Evolutionary conservation across 2,797 vertebrate species (phyloP), one percentile per base, ranked within the genome.

Genomic region (Tiaroga cobitis): DNA sequence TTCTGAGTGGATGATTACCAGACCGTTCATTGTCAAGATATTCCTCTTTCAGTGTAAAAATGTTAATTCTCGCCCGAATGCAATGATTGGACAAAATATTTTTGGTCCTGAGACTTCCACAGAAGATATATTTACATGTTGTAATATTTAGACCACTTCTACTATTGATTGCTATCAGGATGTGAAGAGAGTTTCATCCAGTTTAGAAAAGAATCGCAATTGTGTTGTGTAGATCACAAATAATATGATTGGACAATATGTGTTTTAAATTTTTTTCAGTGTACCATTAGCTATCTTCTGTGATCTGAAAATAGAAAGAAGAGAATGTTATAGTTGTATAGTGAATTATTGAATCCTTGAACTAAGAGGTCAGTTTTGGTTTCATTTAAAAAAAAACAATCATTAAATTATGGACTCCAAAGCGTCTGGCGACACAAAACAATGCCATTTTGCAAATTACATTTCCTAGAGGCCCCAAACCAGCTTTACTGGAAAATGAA

Each of bases 381-480:
- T 65, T 56, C 5, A 26, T 19, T 6, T 34, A 37, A 37, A 37
- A 37, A 37, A 37, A 37, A 37, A 61, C 3, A 24, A 32, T 74
- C 26, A 63, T 63, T 63, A 2, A 74, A 6, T 63, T 41, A 46
- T 34, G 2, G 18, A 63, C 21, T 41, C 65, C 24, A 54, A 69
- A 67, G 43, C 3, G 5, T 82, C 81, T 82, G 69, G 39, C 46
- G 26, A 46, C 54, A 34, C 19, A 83, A 75, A 74, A 73, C 16
- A 54, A 54, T 80, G 51, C 21, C 1, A 82, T 72, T 61, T 39
- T 78, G 8, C 13, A 70, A 43, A 73, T 46, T 11, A 81, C 15
- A 32, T 32, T 70, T 34, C 26, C 21, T 11, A 46, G 39, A 65
- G 56, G 13, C 26, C 29, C n/a, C 19, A 61, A 32, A 34, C n/a